Evolutionary conservation across 2,113 vertebrate genomes (phyloP), one percentile per base, ranked within the genome.

Genomic region (Mixornis gularis): DNA sequence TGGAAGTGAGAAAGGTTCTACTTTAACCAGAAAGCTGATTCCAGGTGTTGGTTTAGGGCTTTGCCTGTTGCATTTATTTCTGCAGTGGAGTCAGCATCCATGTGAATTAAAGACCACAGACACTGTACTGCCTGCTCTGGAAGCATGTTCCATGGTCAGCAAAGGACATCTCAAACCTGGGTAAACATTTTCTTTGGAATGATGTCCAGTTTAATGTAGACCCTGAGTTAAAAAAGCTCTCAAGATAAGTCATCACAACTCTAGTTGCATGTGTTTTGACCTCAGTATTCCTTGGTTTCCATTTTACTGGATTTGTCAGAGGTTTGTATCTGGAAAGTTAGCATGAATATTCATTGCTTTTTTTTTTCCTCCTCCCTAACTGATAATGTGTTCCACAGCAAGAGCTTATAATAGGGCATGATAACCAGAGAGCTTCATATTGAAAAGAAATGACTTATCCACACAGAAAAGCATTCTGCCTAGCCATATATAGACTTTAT

Each of bases 281-380:
- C 52, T 74, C 52, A 51, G 55, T 69, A 91, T 89, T 82, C 63
- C 59, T 66, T 85, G 30, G 52, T 66, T 92, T 64, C 64, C 55
- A 38, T 96, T 85, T 79, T 85, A 65, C 60, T 92, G 63, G 52
- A 69, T 92, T 89, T 92, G 60, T 82, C 63, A 79, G 71, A 86
- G 48, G 24, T 85, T 89, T 91, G 53, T 85, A 76, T 63, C 74
- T 91, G 71, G 68, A 87, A 73, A 80, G 53, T 53, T 92, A 83
- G 44, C 32, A 87, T 78, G 56, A 94, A 91, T 91, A 91, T 91
- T 89, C 64, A 85, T 89, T 36, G 30, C 4, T 8, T 38, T 51
- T 51, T 89, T 43, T 43, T 44, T 44, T 51, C 19, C 15, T 40
- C 4, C 36, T 62, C 12, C 43, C 11, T 36, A 81, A 60, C 48